A percentile compares a stretch with the other conserved stretches of the same genome.
These are phyloP conservation scores for Choloepus hoffmanni DNA, from an alignment of 2,113 vertebrate species.

Conservation along the genomic window DNA sequence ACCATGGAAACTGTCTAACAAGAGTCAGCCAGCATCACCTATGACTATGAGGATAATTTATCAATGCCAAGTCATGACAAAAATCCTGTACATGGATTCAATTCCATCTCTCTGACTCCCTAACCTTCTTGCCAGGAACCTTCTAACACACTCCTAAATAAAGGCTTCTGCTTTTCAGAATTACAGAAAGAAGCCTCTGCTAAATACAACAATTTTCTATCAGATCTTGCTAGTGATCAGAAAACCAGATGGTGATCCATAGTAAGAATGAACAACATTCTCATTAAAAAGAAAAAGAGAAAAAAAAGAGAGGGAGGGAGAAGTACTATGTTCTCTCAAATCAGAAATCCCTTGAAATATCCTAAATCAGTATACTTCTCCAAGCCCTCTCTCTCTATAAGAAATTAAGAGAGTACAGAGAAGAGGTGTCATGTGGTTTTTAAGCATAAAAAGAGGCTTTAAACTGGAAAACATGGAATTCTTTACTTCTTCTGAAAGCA, in stretches of 20 bases:
- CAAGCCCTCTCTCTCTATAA: background rate
- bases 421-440: background rate
- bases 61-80: constrained; percentile 86
- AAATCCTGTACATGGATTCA: constrained; percentile 77
- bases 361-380: constrained; percentile 26
- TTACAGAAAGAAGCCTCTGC: constrained; percentile 65
- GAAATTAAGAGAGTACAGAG: constrained; percentile 34
- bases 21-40: constrained; percentile 88
- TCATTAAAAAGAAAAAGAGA: constrained; percentile 57
- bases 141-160: constrained; percentile 50
- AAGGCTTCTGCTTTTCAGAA: constrained; percentile 69
- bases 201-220: constrained; percentile 59
- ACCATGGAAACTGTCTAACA: constrained; percentile 86
- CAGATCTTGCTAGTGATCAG: constrained; percentile 52
- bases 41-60: constrained; percentile 84
- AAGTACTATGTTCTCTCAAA: constrained; percentile 54
- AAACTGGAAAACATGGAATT: background rate
- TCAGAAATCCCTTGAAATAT: constrained; percentile 31
- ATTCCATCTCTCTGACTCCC: constrained; percentile 79
- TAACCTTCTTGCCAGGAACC: constrained; percentile 60
- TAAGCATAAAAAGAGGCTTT: constrained; percentile 24
- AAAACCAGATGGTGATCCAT: constrained; percentile 33
- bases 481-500: constrained; percentile 62
- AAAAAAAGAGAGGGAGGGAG: constrained; percentile 44
- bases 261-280: constrained; percentile 54